phyloP scores from a whole-genome alignment of 2,888 invertebrate species.

The Eupithecia vulgata region DNA sequence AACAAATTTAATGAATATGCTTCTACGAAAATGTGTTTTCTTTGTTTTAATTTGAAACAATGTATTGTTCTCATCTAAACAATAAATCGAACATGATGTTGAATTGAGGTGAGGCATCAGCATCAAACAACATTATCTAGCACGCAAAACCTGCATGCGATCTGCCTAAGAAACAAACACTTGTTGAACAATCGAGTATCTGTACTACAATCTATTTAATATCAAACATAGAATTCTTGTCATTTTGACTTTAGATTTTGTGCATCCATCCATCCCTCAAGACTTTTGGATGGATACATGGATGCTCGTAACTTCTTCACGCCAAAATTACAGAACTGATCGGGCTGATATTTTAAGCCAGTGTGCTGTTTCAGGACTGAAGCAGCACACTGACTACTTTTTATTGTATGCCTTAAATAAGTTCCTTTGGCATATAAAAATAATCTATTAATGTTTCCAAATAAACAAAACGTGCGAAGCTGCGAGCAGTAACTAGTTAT shows the following conservation, averaged over 20 bases:
- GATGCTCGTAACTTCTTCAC: background rate
- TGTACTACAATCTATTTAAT: slow-evolving; percentile 25
- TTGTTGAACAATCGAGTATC: too few species aligned
- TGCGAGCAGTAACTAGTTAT: background rate
- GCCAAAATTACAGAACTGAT: background rate
- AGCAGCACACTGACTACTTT: too few species aligned
- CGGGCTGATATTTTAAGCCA: background rate
- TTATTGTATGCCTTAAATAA: too few species aligned
- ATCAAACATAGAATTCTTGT: slow-evolving; percentile 2
- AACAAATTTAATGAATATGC: background rate
- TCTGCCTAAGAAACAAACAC: slow-evolving; percentile 33
- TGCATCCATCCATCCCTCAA: background rate
- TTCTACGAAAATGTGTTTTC: background rate
- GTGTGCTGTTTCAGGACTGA: too few species aligned
- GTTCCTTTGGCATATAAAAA: too few species aligned
- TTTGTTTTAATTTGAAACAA: background rate
- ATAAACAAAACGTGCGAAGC: background rate
- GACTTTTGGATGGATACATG: background rate
- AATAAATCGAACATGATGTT: slow-evolving; percentile 6
- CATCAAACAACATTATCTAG: slow-evolving; percentile 21
- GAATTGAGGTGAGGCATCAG: slow-evolving; percentile 15
- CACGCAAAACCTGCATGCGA: slow-evolving; percentile 17
- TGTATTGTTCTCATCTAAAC: background rate
- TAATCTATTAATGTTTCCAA: background rate
- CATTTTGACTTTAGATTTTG: background rate